Percentiles rank a stretch among this genome's conserved stretches.
phyloP scores from a whole-genome alignment of 2,797 vertebrate species.

The Pristis pectinata region DNA sequence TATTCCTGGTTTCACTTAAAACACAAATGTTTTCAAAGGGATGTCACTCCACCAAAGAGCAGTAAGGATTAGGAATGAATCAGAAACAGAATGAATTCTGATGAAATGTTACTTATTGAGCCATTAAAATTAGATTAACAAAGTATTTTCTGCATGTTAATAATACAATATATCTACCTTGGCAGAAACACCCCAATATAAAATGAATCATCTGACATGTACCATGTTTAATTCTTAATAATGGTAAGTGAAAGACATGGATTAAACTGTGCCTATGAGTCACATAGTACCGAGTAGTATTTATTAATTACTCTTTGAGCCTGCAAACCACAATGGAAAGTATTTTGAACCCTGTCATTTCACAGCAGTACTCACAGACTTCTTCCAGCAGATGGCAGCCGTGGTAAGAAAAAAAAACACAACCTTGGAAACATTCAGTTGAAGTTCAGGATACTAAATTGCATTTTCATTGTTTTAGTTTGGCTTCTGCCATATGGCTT shows the following conservation, averaged over 20 bases:
- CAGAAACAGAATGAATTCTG: too few relatives aligned
- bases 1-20: not conserved
- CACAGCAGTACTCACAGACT: not conserved
- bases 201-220: not conserved
- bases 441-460: not conserved
- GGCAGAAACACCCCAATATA: not conserved
- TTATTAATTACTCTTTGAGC: conserved; percentile 21
- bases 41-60: not conserved
- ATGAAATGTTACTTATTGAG: not conserved
- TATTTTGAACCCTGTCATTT: not conserved
- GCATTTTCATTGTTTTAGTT: not conserved
- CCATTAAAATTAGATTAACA: not conserved
- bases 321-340: not conserved
- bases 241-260: not conserved
- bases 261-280: not conserved
- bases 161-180: not conserved
- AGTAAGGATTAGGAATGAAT: not conserved
- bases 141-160: not conserved
- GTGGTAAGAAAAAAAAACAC: not conserved
- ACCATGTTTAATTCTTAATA: not conserved
- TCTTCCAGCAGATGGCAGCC: conserved; percentile 32
- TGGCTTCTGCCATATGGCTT: not conserved
- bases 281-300: not conserved
- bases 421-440: not conserved
- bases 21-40: not conserved